Evolutionary conservation across 2,888 invertebrate genomes (phyloP).

Genomic region (Lasioglossum lativentre): DNA sequence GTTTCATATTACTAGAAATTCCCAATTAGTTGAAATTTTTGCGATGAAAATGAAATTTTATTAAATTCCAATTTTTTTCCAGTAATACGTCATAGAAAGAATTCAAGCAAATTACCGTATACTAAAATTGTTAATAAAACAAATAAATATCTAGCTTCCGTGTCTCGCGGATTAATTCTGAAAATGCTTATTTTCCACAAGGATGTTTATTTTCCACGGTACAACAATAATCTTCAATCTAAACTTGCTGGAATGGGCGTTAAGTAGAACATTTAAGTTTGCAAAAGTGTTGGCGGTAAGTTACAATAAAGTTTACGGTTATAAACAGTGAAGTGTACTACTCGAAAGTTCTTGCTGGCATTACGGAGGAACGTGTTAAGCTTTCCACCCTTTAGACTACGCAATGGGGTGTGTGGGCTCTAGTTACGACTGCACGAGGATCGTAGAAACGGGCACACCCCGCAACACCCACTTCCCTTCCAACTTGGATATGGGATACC

Average conservation of each 20-base stretch:
- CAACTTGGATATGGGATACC: slow-evolving; percentile 65
- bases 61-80: neutral
- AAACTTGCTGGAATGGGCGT: neutral
- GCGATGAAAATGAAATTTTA: neutral
- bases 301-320: neutral
- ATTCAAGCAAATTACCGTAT: too few species aligned
- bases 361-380: slow-evolving; percentile 14
- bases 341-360: neutral
- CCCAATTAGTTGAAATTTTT: too few species aligned
- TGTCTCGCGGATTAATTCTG: neutral
- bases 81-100: neutral
- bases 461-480: slow-evolving; percentile 80
- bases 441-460: slow-evolving; percentile 75
- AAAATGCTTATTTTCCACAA: neutral
- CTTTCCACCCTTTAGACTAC: slow-evolving; percentile 60
- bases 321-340: neutral
- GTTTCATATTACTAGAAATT: neutral
- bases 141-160: too few species aligned
- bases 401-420: slow-evolving; percentile 47
- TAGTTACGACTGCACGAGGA: slow-evolving; percentile 63
- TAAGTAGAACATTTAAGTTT: neutral
- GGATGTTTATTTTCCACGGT: neutral
- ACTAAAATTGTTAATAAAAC: neutral
- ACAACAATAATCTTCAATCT: neutral
- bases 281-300: neutral